Percentiles rank a stretch among this genome's conserved stretches.
phyloP scores from a whole-genome alignment of 2,797 vertebrate species.

The Mycteria americana region DNA sequence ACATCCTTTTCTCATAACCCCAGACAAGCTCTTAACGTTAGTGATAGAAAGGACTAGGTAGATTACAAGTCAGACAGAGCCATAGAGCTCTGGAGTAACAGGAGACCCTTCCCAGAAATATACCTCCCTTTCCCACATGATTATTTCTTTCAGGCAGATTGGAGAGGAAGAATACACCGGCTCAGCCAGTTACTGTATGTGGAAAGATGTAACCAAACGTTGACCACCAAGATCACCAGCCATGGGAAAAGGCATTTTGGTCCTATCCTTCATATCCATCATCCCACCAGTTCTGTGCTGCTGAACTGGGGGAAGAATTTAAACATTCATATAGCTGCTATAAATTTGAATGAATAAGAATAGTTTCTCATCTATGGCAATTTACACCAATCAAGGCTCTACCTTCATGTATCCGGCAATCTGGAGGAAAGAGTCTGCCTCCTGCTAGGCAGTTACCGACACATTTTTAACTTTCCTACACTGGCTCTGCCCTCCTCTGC shows the following conservation, averaged over 20 bases:
- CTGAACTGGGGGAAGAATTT: background rate
- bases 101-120: background rate
- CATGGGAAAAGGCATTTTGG: background rate
- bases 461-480: background rate
- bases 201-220: background rate
- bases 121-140: background rate
- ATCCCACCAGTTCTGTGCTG: background rate
- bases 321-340: background rate
- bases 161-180: background rate
- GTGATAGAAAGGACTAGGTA: background rate
- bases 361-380: background rate
- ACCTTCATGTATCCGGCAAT: background rate
- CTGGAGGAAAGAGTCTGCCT: slow-evolving; percentile 10
- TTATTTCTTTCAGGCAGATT: background rate
- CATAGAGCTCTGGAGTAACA: background rate
- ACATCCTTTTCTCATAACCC: background rate
- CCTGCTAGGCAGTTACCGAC: slow-evolving; percentile 12
- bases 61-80: background rate
- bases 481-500: background rate
- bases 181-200: background rate
- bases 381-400: slow-evolving; percentile 27
- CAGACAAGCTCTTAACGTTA: background rate
- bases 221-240: background rate
- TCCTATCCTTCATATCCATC: background rate
- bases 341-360: background rate